Conservation (phyloP, 1,140 invertebrate species). For the Danaus plexippus region DNA sequence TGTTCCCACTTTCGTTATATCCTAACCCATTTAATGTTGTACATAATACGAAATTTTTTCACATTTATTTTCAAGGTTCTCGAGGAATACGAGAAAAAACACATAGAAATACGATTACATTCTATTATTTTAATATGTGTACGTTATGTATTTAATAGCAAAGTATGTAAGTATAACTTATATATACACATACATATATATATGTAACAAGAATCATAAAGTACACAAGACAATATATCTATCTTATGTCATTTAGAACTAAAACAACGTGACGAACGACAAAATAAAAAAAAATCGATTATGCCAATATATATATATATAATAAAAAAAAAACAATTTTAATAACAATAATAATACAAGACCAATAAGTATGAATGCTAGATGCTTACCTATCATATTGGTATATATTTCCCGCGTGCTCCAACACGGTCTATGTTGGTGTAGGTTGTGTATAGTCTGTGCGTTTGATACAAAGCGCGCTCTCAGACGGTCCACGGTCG, state of each 20-base stretch:
- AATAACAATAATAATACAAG: constrained; percentile 4
- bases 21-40: constrained; percentile 10
- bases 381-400: constrained; percentile 60
- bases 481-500: constrained; percentile 33
- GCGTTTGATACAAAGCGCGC: constrained; percentile 23
- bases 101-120: no score
- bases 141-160: no score
- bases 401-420: constrained; percentile 38
- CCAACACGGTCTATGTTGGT: constrained; percentile 59
- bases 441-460: constrained; percentile 52
- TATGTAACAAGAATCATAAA: no score
- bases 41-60: constrained; percentile 9
- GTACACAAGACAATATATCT: no score
- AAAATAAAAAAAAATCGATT: background rate
- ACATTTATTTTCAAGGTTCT: background rate
- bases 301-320: constrained; percentile 3
- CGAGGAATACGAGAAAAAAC: no score
- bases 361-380: constrained; percentile 16
- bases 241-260: no score
- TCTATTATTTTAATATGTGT: no score
- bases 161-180: no score
- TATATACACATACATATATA: no score
- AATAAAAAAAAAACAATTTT: constrained; percentile 10
- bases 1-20: constrained; percentile 41
- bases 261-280: no score